Evolutionary conservation across 2,113 vertebrate species (phyloP), one percentile per base, ranked within the genome.

Genomic region (Prionailurus viverrinus): DNA sequence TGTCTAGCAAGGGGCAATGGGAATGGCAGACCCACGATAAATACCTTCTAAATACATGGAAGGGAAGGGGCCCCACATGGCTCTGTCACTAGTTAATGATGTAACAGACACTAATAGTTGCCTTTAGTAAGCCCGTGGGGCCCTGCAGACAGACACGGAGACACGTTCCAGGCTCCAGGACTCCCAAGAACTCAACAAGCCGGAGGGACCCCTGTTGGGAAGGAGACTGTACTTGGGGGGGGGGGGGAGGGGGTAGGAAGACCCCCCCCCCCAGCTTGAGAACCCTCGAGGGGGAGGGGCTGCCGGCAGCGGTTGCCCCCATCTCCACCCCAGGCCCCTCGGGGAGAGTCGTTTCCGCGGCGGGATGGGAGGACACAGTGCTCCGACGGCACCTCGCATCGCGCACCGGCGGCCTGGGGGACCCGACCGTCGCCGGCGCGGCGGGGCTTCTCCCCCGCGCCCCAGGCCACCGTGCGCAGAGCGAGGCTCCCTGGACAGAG

Each of bases 341-440:
- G 9, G 6, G 39, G 25, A 69, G 66, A 29, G 55, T 74, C 4
- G 2, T 68, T 41, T 36, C 23, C 11, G 1, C 2, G 41, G 12
- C 41, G 5, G 21, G 39, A 53, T 58, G 11, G 4, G 27, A 16
- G 14, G n/a, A 3, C 1, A 4, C 25, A 5, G 33, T 23, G 48
- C 25, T 33, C 3, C 2, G 29, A 14, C 0, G 27, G 48, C 31
- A 3, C 41, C 16, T 68, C 4, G 1, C 61, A 5, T 5, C 13
- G 7, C 33, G 12, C 31, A 13, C 19, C 2, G 1, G 53, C 1
- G 25, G 7, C 73, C 39, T 76, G 13, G 39, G 73, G 39, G 41
- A 45, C 73, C 1, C 1, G 14, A 29, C 73, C 45, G 73, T 45
- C 25, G 13, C 25, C 6, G 0, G 11, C 19, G n/a, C 3, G 39